A percentile compares a stretch with the other conserved stretches of the same genome.
These are phyloP conservation scores for Agrotis ipsilon DNA, from an alignment of 2,888 invertebrate genomes.

Conservation along the genomic window DNA sequence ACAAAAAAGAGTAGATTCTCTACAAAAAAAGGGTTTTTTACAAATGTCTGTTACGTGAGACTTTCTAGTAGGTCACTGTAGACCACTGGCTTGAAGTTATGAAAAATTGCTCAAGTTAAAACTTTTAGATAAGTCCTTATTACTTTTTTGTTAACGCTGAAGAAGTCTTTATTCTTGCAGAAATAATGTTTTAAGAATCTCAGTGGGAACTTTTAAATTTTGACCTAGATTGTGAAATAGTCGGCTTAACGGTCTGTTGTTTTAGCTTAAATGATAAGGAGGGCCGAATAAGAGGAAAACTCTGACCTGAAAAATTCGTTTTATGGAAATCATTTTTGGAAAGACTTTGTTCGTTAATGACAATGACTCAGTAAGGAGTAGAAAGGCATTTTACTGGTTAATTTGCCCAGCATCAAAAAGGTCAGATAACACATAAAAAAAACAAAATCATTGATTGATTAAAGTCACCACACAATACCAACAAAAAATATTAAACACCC, in stretches of 20 bases:
- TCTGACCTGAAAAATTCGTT: not conserved
- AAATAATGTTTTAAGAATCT: slow-evolving; percentile 71
- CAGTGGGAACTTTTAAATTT: slow-evolving; percentile 50
- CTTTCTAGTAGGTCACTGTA: slow-evolving; percentile 72
- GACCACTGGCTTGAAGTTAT: slow-evolving; percentile 76
- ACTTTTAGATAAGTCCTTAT: slow-evolving; percentile 79
- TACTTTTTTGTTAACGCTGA: slow-evolving; percentile 69
- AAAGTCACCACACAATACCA: not conserved
- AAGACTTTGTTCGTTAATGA: too few species aligned
- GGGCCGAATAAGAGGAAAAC: not conserved
- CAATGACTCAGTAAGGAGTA: too few species aligned
- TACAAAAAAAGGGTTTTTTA: slow-evolving; percentile 70
- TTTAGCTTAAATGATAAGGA: slow-evolving; percentile 21
- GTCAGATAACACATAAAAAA: not conserved
- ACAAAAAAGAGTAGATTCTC: slow-evolving; percentile 69
- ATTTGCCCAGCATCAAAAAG: not conserved
- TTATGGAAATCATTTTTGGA: too few species aligned
- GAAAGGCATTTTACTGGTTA: not conserved
- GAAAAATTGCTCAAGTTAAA: slow-evolving; percentile 81
- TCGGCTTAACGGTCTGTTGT: slow-evolving; percentile 14
- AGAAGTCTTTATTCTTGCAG: slow-evolving; percentile 61
- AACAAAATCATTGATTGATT: not conserved
- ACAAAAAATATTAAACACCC: slow-evolving; percentile 4
- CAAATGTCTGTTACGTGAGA: slow-evolving; percentile 77
- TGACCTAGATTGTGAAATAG: slow-evolving; percentile 36